phyloP scores from a whole-genome alignment of 2,113 vertebrate genomes.

The Glaucomys volans region DNA sequence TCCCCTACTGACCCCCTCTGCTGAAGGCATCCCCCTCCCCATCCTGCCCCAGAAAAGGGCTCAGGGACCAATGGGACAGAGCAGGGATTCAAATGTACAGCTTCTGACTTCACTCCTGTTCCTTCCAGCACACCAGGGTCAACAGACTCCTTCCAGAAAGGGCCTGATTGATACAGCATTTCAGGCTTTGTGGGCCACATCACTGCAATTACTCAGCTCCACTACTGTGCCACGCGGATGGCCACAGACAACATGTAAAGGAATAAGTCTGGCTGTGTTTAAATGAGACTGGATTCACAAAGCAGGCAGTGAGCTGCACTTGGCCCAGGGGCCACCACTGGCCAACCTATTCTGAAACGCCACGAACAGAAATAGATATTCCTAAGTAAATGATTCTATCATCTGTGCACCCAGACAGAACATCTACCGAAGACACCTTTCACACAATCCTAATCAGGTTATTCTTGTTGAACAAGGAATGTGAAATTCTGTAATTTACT shows the following conservation, averaged over 20 bases:
- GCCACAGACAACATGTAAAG: background rate
- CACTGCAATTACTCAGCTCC: background rate
- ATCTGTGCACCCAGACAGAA: background rate
- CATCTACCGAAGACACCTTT: background rate
- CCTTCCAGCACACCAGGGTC: background rate
- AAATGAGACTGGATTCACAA: background rate
- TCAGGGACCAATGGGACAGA: background rate
- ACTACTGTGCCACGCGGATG: fast-evolving
- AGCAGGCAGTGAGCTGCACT: background rate
- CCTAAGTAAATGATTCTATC: background rate
- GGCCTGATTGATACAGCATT: background rate
- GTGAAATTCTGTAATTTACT: background rate
- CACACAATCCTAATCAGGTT: background rate
- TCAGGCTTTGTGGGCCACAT: background rate
- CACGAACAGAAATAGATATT: background rate
- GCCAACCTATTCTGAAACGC: background rate
- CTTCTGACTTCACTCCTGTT: background rate
- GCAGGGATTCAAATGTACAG: fast-evolving
- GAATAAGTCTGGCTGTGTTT: background rate
- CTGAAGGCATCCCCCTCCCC: background rate
- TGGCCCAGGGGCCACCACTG: background rate
- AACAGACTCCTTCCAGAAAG: background rate
- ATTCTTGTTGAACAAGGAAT: background rate
- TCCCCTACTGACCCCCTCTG: background rate
- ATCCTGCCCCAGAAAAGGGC: background rate